Evolutionary conservation across 2,113 vertebrate species (phyloP), one percentile per base, ranked within the genome.

Genomic region (Chroicocephalus ridibundus): DNA sequence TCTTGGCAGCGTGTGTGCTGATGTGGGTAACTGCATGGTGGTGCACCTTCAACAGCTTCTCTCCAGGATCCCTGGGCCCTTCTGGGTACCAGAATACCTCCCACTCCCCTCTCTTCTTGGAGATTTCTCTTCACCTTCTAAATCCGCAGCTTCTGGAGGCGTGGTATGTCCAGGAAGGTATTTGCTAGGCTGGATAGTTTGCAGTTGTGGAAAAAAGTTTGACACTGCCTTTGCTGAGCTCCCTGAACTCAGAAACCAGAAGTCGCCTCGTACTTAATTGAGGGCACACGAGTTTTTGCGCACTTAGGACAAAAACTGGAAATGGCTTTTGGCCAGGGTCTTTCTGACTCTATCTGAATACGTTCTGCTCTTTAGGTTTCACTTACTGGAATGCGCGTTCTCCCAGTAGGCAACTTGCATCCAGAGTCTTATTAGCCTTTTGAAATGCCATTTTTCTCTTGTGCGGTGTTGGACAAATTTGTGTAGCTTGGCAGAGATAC

Each of bases 381-480:
- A 1, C 46, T 65, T 89, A 31, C 66, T 47, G 58, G 32, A 81
- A 79, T 81, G 64, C 62, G 29, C 22, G 0, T 80, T 80, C 69
- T 82, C 83, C 77, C 84, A 82, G 86, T 13, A 78, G 83, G 74
- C 71, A 79, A 42, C 58, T 81, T 76, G 36, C 36, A 82, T 87
- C 70, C 84, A 65, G 66, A 82, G 93, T 27, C 74, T 91, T 64
- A 65, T 61, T 80, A 93, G 92, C 61, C 69, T 89, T 94, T 72
- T 64, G 65, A 94, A 96, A 93, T 84, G 82, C 65, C 88, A 76
- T 94, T 54, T 95, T 92, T 89, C 88, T 96, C 91, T 78, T 72
- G 65, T 49, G 70, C 40, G 18, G 86, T 0, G 0, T 46, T 92
- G 91, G 91, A 84, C n/a, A 79, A 94, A 66, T 87, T 92, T 94